A percentile compares a stretch with the other conserved stretches of the same genome.
phyloP scores from a whole-genome alignment of 1,140 invertebrate species.

The Drosophila nasuta region DNA sequence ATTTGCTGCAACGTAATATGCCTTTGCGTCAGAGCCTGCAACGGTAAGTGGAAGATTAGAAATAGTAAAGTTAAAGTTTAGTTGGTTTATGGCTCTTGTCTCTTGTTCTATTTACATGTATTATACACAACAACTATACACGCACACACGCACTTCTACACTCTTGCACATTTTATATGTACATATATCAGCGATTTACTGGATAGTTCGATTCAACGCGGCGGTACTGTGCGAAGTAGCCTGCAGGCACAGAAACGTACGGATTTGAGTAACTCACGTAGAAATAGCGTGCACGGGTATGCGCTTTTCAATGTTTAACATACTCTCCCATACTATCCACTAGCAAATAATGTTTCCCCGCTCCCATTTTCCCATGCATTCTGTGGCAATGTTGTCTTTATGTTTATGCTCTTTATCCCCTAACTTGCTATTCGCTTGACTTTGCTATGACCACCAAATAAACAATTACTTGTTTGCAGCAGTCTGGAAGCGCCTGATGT shows the following conservation, averaged over 20 bases:
- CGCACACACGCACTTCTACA: slow-evolving; percentile 42
- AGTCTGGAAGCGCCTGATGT: slow-evolving; percentile 83
- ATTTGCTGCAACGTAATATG: slow-evolving; percentile 83
- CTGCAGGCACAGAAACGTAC: slow-evolving; percentile 83
- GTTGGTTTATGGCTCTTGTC: slow-evolving; percentile 45
- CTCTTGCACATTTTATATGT: slow-evolving; percentile 10
- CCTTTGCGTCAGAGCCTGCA: slow-evolving; percentile 85
- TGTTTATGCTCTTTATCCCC: background rate
- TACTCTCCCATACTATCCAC: slow-evolving; percentile 10
- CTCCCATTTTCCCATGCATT: background rate
- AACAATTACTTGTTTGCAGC: slow-evolving; percentile 40
- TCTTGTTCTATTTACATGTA: slow-evolving; percentile 72
- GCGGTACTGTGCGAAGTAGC: slow-evolving; percentile 76
- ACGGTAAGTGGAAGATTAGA: slow-evolving; percentile 76
- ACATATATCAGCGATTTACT: slow-evolving; percentile 64
- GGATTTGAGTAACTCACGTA: slow-evolving; percentile 83
- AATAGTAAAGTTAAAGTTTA: background rate
- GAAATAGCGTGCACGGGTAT: slow-evolving; percentile 85
- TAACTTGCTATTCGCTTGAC: background rate
- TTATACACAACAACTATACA: slow-evolving; percentile 54
- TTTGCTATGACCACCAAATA: background rate
- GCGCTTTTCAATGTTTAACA: slow-evolving; percentile 78
- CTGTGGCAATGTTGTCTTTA: slow-evolving; percentile 13
- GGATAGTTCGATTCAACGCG: slow-evolving; percentile 77
- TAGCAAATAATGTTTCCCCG: background rate